phyloP scores from a whole-genome alignment of 2,797 vertebrate genomes.

The Picus viridis region DNA sequence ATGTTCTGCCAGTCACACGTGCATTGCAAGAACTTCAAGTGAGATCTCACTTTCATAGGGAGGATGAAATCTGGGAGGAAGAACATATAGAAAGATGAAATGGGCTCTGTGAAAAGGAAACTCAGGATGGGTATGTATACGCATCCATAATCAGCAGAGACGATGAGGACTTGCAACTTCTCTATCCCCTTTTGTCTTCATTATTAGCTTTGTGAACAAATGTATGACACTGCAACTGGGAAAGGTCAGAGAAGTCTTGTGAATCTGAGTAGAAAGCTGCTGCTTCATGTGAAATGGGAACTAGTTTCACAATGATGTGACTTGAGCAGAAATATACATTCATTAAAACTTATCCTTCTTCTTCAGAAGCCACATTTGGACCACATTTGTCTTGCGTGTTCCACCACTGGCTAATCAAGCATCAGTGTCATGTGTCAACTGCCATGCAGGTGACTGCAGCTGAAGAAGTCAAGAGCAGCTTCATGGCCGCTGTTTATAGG shows the following conservation, averaged over 20 bases:
- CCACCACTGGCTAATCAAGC: neutral
- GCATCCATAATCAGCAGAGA: neutral
- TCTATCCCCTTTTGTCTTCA: neutral
- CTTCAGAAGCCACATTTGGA: neutral
- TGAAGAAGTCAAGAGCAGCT: neutral
- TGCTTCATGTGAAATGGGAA: neutral
- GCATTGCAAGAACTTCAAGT: neutral
- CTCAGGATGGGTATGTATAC: neutral
- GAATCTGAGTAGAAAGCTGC: neutral
- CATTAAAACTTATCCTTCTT: neutral
- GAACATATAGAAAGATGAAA: neutral
- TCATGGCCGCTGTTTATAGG: accelerated
- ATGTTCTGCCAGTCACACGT: neutral
- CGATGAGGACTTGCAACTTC: neutral
- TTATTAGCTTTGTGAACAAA: neutral
- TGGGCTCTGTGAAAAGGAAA: neutral
- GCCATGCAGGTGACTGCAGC: neutral
- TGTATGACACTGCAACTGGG: neutral
- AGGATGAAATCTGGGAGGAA: neutral
- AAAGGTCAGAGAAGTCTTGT: neutral
- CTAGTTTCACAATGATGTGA: neutral
- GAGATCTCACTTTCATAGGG: constrained; percentile 20
- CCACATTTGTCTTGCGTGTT: neutral
- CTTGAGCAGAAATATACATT: neutral
- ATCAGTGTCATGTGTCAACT: neutral